Evolutionary conservation across 2,888 invertebrate genomes (phyloP).

Genomic region (Adineta ricciae): DNA sequence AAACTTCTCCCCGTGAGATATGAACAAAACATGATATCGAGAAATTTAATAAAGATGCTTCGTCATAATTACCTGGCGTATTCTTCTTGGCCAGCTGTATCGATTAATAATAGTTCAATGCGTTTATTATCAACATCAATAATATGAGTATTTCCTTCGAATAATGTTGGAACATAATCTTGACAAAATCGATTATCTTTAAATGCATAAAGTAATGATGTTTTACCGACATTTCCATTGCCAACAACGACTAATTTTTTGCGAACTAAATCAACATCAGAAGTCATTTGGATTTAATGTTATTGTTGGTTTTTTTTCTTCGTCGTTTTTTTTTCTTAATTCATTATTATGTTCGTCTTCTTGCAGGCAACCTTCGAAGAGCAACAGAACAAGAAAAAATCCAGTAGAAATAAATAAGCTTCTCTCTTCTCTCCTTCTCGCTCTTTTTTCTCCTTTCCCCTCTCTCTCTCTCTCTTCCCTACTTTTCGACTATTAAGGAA

Average conservation of each 20-base stretch:
- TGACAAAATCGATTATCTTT: slow-evolving; percentile 96
- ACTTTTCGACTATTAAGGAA: background rate
- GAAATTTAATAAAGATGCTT: too few species aligned
- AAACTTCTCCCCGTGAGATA: background rate
- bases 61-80: slow-evolving; percentile 35
- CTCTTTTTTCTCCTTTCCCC: background rate
- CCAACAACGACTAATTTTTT: slow-evolving; percentile 95
- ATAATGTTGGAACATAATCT: slow-evolving; percentile 96
- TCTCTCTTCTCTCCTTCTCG: too few species aligned
- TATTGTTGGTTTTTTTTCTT: background rate
- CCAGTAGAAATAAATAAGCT: background rate
- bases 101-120: slow-evolving; percentile 66
- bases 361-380: background rate
- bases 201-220: slow-evolving; percentile 90
- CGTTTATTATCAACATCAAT: slow-evolving; percentile 91
- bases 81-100: slow-evolving; percentile 38
- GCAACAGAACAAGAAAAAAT: background rate
- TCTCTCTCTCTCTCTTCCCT: background rate
- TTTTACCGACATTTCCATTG: slow-evolving; percentile 95
- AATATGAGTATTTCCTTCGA: slow-evolving; percentile 97
- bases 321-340: background rate
- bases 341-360: slow-evolving; percentile 9
- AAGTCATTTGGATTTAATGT: background rate
- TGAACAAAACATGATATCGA: background rate
- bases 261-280: slow-evolving; percentile 51